Conservation (phyloP, 2,113 vertebrate genomes). For the Copsychus sechellarum region DNA sequence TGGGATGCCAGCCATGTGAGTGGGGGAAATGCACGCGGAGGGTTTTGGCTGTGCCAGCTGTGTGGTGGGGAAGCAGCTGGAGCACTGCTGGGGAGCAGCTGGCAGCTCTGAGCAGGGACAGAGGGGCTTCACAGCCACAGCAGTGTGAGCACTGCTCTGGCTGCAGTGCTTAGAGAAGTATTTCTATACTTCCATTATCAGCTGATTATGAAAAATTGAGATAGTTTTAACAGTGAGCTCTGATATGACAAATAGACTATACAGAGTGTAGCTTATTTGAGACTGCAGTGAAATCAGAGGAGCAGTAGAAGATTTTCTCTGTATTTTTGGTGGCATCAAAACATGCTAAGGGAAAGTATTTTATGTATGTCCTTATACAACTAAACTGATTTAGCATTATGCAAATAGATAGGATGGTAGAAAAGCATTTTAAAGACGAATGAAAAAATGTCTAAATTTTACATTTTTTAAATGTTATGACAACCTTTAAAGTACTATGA, state of each 20-base stretch:
- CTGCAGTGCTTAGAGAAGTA: neutral
- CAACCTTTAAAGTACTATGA: neutral
- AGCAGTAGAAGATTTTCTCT: neutral
- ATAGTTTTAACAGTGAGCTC: neutral
- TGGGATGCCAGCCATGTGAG: neutral
- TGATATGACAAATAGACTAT: neutral
- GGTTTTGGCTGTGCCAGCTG: slow-evolving; percentile 33
- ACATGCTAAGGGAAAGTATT: neutral
- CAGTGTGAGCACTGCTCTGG: slow-evolving; percentile 39
- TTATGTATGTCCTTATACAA: neutral
- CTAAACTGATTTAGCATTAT: neutral
- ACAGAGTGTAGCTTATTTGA: neutral
- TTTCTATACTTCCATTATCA: slow-evolving; percentile 13
- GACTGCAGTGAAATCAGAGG: neutral
- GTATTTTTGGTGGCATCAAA: neutral
- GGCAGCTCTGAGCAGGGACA: slow-evolving; percentile 24
- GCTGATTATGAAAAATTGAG: neutral
- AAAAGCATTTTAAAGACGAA: neutral
- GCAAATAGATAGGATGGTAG: neutral
- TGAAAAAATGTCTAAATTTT: neutral
- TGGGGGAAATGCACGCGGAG: neutral
- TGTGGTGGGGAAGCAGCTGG: slow-evolving; percentile 42
- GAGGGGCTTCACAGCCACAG: neutral
- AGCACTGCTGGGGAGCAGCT: neutral
- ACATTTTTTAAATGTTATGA: neutral